Conservation (phyloP, 2,113 vertebrate genomes). For the Ophiodon elongatus region DNA sequence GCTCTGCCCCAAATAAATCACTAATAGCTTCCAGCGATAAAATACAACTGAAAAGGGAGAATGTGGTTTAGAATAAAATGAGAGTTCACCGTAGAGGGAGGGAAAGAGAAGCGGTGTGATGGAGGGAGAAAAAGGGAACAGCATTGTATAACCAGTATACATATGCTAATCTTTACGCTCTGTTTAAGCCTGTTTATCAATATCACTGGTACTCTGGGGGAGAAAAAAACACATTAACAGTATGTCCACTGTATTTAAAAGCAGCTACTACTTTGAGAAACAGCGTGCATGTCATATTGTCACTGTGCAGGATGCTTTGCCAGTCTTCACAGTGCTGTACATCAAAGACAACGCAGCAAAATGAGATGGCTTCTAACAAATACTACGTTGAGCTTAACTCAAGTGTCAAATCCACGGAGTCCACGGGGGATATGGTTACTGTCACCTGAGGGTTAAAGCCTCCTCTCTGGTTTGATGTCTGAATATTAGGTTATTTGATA, state of each 20-base stretch:
- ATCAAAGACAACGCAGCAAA: slow-evolving; percentile 62
- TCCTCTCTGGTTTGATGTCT: slow-evolving; percentile 60
- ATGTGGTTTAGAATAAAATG: slow-evolving; percentile 32
- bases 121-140: slow-evolving; percentile 23
- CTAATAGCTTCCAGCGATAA: slow-evolving; percentile 43
- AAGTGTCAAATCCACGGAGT: slow-evolving; percentile 50
- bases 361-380: slow-evolving; percentile 61
- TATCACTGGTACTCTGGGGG: not conserved
- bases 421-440: slow-evolving; percentile 65
- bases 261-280: not conserved
- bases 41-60: slow-evolving; percentile 36
- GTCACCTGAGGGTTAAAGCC: slow-evolving; percentile 70
- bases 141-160: slow-evolving; percentile 30
- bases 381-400: slow-evolving; percentile 54
- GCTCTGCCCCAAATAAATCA: slow-evolving; percentile 55
- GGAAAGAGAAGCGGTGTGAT: not conserved
- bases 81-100: slow-evolving; percentile 28
- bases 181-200: slow-evolving; percentile 7
- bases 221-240: not conserved
- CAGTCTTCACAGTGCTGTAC: slow-evolving; percentile 19
- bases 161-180: slow-evolving; percentile 18
- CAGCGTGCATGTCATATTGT: slow-evolving; percentile 19
- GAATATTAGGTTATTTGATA: slow-evolving; percentile 67
- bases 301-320: not conserved
- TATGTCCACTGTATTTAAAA: slow-evolving; percentile 4